Conservation (phyloP, 2,888 invertebrate genomes). For the Miltochrista miniata region DNA sequence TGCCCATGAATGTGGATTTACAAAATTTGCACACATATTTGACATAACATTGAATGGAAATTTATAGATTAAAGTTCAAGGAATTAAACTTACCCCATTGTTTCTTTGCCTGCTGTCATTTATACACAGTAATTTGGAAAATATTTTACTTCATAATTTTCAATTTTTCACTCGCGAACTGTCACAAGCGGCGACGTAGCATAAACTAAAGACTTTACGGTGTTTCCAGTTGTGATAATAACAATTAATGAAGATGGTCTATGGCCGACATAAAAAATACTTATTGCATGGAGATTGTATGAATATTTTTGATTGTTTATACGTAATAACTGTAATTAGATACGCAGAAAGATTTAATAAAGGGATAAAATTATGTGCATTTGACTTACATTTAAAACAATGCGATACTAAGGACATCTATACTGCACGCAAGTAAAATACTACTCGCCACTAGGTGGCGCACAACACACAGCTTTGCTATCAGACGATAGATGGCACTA, state of each 20-base stretch:
- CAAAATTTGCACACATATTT: conserved; percentile 20
- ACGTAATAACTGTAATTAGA: too few species aligned
- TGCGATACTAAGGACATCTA: too few species aligned
- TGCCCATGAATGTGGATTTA: conserved; percentile 56
- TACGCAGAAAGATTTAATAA: too few species aligned
- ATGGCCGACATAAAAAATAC: not conserved
- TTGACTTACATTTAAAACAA: too few species aligned
- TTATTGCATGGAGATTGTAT: conserved; percentile 4
- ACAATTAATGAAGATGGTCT: conserved; percentile 12
- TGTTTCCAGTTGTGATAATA: conserved; percentile 18
- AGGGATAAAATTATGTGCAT: too few species aligned
- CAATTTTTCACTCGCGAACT: conserved; percentile 59
- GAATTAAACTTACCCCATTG: conserved; percentile 88
- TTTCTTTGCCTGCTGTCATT: conserved; percentile 93
- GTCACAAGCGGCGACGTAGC: conserved; percentile 58
- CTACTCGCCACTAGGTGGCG: not conserved
- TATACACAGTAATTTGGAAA: conserved; percentile 76
- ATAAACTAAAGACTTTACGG: conserved; percentile 48
- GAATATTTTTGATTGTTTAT: too few species aligned
- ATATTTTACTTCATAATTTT: conserved; percentile 68
- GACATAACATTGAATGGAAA: conserved; percentile 9
- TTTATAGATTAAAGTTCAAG: conserved; percentile 19
- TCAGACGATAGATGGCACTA: conserved; percentile 13
- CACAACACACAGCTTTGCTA: not conserved
- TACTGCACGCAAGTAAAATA: too few species aligned